These are phyloP conservation scores for Lysiphlebus fabarum DNA, from an alignment of 1,140 invertebrate genomes.

Conservation along the genomic window DNA sequence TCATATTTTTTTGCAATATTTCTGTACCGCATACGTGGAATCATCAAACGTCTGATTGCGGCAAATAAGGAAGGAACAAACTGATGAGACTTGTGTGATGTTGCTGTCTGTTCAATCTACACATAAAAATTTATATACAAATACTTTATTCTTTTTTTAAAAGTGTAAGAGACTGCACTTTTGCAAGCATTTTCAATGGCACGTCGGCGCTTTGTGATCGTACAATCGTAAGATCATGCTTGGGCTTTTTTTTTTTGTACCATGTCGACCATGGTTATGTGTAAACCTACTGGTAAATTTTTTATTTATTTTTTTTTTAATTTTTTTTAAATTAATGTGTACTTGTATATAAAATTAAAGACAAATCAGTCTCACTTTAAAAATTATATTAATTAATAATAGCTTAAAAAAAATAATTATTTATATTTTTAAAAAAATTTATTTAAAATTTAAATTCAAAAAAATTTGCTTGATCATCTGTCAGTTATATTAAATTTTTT, in stretches of 20 bases:
- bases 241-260: conserved; percentile 35
- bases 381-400: not conserved
- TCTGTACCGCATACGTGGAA: conserved; percentile 37
- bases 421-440: too few species aligned
- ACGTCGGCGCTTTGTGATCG: conserved; percentile 50
- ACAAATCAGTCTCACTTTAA: not conserved
- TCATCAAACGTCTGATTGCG: conserved; percentile 38
- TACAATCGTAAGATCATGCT: conserved; percentile 51
- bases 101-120: not conserved
- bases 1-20: conserved; percentile 36
- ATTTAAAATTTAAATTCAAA: too few species aligned
- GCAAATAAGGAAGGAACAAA: conserved; percentile 21
- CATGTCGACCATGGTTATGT: not conserved
- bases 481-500: too few species aligned
- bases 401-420: too few species aligned
- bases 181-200: conserved; percentile 43
- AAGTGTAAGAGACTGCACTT: conserved; percentile 13
- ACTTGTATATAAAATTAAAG: not conserved
- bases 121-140: too few species aligned
- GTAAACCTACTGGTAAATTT: too few species aligned
- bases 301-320: too few species aligned
- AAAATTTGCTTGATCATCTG: too few species aligned
- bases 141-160: not conserved
- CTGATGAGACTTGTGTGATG: not conserved
- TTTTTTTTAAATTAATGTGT: too few species aligned